Evolutionary conservation across 2,888 invertebrate genomes (phyloP).

Genomic region (Boloria euphrosyne): DNA sequence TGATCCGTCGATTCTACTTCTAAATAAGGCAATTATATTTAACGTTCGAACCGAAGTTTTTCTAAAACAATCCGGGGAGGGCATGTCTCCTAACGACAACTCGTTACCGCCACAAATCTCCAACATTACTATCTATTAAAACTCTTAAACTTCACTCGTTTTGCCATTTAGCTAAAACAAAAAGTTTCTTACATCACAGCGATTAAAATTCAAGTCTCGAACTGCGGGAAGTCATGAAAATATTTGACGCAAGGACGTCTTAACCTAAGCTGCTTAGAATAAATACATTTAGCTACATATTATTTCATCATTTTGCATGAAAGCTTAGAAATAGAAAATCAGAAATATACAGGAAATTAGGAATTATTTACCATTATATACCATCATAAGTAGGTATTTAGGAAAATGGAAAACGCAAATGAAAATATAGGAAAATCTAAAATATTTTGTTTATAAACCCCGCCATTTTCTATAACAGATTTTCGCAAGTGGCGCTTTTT

Average conservation of each 20-base stretch:
- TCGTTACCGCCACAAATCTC: slow-evolving; percentile 79
- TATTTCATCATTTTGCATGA: neutral
- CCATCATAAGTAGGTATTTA: no score
- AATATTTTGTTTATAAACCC: neutral
- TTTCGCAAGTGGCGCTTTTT: slow-evolving; percentile 67
- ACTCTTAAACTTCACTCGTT: slow-evolving; percentile 75
- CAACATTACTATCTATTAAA: slow-evolving; percentile 79
- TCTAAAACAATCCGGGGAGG: slow-evolving; percentile 59
- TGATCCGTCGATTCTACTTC: slow-evolving; percentile 48
- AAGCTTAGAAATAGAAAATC: neutral
- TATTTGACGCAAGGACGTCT: slow-evolving; percentile 44
- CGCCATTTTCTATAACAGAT: slow-evolving; percentile 45
- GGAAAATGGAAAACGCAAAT: no score
- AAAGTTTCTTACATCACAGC: slow-evolving; percentile 77
- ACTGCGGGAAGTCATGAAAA: slow-evolving; percentile 48
- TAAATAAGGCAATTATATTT: slow-evolving; percentile 55
- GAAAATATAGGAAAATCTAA: neutral
- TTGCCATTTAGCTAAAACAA: slow-evolving; percentile 72
- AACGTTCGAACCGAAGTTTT: slow-evolving; percentile 48
- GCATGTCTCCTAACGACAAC: slow-evolving; percentile 72
- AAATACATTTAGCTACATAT: neutral
- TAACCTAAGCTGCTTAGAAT: slow-evolving; percentile 10
- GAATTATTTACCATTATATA: no score
- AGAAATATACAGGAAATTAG: neutral
- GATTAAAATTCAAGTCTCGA: slow-evolving; percentile 76